These are phyloP conservation scores for Nephila pilipes DNA, from an alignment of 1,140 invertebrate species.

Conservation along the genomic window DNA sequence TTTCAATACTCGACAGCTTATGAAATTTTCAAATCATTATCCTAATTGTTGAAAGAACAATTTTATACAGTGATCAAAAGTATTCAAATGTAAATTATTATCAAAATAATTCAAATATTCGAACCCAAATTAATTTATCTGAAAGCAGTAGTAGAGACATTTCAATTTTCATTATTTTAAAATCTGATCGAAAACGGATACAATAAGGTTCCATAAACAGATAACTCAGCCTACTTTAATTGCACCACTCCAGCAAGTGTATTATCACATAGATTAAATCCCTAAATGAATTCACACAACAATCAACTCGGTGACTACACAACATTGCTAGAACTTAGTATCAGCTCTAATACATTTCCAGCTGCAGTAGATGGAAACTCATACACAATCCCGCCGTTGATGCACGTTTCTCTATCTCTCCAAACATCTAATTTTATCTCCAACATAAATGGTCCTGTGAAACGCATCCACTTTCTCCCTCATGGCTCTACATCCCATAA, in stretches of 20 bases:
- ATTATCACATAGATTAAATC: background rate
- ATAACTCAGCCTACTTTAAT: background rate
- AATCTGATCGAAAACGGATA: too few relatives aligned
- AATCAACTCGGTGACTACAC: background rate
- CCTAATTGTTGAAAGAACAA: too few relatives aligned
- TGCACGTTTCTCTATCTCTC: background rate
- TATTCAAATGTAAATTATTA: too few relatives aligned
- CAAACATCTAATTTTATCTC: conserved; percentile 32
- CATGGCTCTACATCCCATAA: background rate
- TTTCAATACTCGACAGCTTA: too few relatives aligned
- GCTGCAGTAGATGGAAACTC: background rate
- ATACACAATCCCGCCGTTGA: background rate
- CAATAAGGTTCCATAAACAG: too few relatives aligned
- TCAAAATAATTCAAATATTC: too few relatives aligned
- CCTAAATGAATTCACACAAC: background rate
- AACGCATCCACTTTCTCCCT: background rate
- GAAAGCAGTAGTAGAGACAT: too few relatives aligned
- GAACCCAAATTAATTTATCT: too few relatives aligned
- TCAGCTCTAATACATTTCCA: background rate
- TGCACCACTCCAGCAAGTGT: background rate
- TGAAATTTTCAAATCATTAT: too few relatives aligned
- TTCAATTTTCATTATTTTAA: too few relatives aligned
- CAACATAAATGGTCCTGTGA: background rate
- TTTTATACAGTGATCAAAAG: too few relatives aligned
- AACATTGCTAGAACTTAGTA: background rate